A percentile compares a stretch with the other conserved stretches of the same genome.
Evolutionary conservation across 2,113 vertebrate genomes (phyloP).

Genomic region (Merops nubicus): DNA sequence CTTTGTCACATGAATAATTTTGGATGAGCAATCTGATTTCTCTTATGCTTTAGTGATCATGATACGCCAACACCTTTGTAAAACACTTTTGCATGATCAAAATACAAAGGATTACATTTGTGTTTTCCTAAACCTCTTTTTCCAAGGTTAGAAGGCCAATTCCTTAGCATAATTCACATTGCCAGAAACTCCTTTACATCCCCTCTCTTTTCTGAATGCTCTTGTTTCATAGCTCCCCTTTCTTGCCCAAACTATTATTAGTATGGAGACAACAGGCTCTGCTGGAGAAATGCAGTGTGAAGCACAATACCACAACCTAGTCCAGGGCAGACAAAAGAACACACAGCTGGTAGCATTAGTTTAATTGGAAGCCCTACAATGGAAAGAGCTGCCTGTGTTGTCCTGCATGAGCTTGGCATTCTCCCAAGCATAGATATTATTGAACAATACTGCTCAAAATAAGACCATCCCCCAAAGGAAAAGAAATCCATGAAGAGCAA

Average conservation of each 20-base stretch:
- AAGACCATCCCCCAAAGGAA: background rate
- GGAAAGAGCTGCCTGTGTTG: slow-evolving; percentile 37
- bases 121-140: background rate
- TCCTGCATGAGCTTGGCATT: slow-evolving; percentile 48
- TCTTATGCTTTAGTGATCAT: background rate
- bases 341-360: slow-evolving; percentile 37
- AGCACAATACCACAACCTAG: slow-evolving; percentile 15
- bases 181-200: background rate
- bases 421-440: slow-evolving; percentile 27
- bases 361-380: slow-evolving; percentile 44
- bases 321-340: slow-evolving; percentile 32
- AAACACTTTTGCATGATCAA: background rate
- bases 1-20: background rate
- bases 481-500: background rate
- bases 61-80: background rate
- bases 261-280: slow-evolving; percentile 8
- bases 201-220: background rate
- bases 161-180: background rate
- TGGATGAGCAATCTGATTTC: background rate
- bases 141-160: background rate
- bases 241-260: slow-evolving; percentile 1
- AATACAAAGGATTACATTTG: background rate
- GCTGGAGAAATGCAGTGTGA: background rate
- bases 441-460: slow-evolving; percentile 24
- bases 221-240: background rate